Evolutionary conservation across 2,888 invertebrate genomes (phyloP), one percentile per base, ranked within the genome.

Genomic region (Pristionchus maxplancki): DNA sequence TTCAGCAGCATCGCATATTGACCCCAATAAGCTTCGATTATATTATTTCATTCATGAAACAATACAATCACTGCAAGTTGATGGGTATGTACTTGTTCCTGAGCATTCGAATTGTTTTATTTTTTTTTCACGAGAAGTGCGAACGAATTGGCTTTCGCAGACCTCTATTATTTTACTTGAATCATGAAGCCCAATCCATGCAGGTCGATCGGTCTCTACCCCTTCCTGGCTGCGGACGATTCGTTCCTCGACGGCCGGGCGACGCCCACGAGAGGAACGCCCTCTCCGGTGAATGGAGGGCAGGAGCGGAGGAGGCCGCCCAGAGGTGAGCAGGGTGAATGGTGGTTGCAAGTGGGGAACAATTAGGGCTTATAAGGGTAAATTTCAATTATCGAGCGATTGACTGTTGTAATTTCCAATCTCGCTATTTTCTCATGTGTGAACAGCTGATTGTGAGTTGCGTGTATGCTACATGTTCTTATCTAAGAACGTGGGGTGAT

Each of bases 171-270:
- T 1, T 58, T 58, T 24, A 58, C 6, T 4, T 24, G 24, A 1
- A 58, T 6, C 20, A 24, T 58, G 2, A 58, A 58, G n/a, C 31
- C 4, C 28, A 24, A 81, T 24, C 9, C n/a, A n/a, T 64, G 20
- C 86, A 87, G 86, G n/a, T 87, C 86, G 37, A 71, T 87, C 48
- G 86, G 86, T 50, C 44, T 67, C 24, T 87, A 71, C 24, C 37
- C 71, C 11, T 87, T 87, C 86, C 86, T 87, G 31, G 48, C 67
- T 13, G 50, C 31, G 0, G 86, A 87, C n/a, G 86, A 87, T 87
- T 87, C 86, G 31, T 87, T 87, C 50, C 71, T 87, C 13, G 67
- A 34, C 24, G 71, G 37, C 11, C 48, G 50, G 44, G 86, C 86
- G n/a, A 87, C 86, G 28, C 86, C 86, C 20, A 17, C 17, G 24